Evolutionary conservation across 2,888 invertebrate species (phyloP), one percentile per base, ranked within the genome.

Genomic region (Eledona agricola): DNA sequence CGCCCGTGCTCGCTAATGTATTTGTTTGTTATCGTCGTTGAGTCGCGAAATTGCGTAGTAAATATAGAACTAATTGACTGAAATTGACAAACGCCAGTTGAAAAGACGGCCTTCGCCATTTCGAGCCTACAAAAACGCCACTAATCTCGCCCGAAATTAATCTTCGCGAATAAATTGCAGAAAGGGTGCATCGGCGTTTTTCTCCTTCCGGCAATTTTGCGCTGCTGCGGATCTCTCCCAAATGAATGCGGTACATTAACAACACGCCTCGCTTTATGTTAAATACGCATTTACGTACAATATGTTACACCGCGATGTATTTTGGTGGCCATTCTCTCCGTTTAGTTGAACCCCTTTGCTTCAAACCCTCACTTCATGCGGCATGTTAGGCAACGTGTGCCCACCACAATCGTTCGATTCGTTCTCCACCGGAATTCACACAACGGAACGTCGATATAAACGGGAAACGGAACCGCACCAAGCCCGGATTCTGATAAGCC

Each of bases 1-100:
- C 60, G 62, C n/a, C 23, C 16, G 50, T 12, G 10, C 54, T 51
- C 53, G 58, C 52, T 61, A 63, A 64, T 64, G 58, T 59, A 59
- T 60, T 60, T 63, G 64, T 65, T 65, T 63, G 58, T 51, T 51
- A 53, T 51, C 57, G 58, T 56, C 60, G 63, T 61, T 63, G 65
- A 62, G 56, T 62, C 64, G 65, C 60, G 63, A 65, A 65, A 65
- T 65, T 65, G 63, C 32, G 28, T 31, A 42, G 42, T 29, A 42
- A 29, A 29, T 13, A 40, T 38, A 6, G 20, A 12, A 19, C 11
- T 40, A 40, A 40, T 40, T 40, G 40, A 28, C 28, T 19, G 26
- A 28, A 40, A 40, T 40, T 28, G 40, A 1, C 40, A 40, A 40
- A n/a, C n/a, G n/a, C n/a, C n/a, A n/a, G n/a, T n/a, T n/a, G n/a